These are phyloP conservation scores for Rugalucina vietnamica DNA, from an alignment of 2,888 invertebrate genomes.

Conservation along the genomic window DNA sequence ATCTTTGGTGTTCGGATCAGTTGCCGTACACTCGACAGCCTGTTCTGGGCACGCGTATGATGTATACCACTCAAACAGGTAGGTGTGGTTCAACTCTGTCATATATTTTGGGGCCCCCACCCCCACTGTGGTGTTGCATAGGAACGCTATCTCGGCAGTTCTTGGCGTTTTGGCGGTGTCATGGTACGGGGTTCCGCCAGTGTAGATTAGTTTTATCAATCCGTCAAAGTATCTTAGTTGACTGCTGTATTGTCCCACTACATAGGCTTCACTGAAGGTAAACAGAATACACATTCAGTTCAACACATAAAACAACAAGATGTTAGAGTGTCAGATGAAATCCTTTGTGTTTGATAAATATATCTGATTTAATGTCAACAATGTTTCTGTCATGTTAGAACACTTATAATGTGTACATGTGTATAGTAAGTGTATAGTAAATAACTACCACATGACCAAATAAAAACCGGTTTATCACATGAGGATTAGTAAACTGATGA, in stretches of 20 bases:
- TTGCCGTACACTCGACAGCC: constrained; percentile 75
- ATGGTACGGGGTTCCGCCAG: constrained; percentile 76
- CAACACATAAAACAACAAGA: no score
- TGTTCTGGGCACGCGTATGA: constrained; percentile 75
- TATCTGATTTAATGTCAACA: no score
- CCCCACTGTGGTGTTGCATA: constrained; percentile 78
- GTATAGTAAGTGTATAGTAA: no score
- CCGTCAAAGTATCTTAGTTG: constrained; percentile 80
- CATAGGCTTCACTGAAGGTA: constrained; percentile 60
- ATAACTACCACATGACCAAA: no score
- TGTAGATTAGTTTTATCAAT: constrained; percentile 81
- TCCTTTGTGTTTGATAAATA: no score
- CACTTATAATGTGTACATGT: no score
- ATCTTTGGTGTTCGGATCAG: constrained; percentile 58
- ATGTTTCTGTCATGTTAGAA: no score
- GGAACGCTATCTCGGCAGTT: constrained; percentile 80
- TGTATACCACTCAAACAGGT: constrained; percentile 78
- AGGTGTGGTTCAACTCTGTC: constrained; percentile 75
- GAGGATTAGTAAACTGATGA: no score
- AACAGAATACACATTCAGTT: no score
- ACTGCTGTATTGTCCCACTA: constrained; percentile 71
- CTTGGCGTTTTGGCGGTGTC: constrained; percentile 69
- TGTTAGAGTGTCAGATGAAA: no score
- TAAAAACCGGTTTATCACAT: no score
- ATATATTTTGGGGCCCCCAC: constrained; percentile 78